phyloP scores from a whole-genome alignment of 2,797 vertebrate genomes.

The Pseudotriccus pelzelni region DNA sequence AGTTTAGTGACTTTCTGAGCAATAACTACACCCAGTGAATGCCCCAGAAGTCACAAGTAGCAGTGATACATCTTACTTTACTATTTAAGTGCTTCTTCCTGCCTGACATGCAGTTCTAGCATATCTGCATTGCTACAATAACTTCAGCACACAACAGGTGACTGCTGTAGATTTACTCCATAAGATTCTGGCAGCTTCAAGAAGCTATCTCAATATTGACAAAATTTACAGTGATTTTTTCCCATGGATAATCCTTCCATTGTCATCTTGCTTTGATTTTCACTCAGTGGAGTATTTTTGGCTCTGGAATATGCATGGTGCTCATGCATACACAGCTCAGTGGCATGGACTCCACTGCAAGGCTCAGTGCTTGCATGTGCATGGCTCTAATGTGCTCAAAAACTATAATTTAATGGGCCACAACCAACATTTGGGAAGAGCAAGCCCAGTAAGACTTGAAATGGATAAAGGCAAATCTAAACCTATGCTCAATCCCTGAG shows the following conservation, averaged over 20 bases:
- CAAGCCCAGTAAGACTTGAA: neutral
- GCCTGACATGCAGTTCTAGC: neutral
- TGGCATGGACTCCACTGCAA: neutral
- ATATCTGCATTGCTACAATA: neutral
- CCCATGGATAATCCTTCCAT: neutral
- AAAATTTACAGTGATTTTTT: neutral
- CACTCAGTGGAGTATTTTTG: neutral
- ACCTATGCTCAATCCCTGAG: neutral
- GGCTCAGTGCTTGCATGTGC: neutral
- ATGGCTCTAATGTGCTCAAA: neutral
- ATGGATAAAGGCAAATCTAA: neutral
- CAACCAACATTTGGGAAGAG: neutral
- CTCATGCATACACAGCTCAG: neutral
- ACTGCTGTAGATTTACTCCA: accelerated
- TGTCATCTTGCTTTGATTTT: neutral
- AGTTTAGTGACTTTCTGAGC: neutral
- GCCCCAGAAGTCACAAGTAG: neutral
- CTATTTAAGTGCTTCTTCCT: neutral
- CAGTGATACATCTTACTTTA: neutral
- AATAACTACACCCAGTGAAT: neutral
- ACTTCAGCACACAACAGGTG: neutral
- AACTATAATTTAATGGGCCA: neutral
- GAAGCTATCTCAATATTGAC: neutral
- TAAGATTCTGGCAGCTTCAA: neutral
- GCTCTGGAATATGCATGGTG: neutral